Percentiles rank a stretch among this genome's conserved stretches.
These are phyloP conservation scores for Halcyon badia DNA, from an alignment of 2,797 vertebrate genomes.

Conservation along the genomic window DNA sequence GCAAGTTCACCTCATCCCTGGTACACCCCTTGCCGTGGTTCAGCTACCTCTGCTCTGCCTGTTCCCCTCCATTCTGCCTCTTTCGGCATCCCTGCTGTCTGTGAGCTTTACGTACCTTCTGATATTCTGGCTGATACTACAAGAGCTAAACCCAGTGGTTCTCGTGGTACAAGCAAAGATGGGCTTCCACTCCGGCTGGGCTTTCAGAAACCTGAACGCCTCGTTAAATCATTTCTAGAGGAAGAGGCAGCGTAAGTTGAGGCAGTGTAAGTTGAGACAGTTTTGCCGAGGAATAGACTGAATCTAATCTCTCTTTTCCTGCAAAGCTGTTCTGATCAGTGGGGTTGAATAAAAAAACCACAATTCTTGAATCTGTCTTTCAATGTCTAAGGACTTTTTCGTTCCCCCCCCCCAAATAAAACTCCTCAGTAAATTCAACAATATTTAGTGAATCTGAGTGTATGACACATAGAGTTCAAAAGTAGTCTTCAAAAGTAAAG, in stretches of 20 bases:
- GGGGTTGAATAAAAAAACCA: not conserved
- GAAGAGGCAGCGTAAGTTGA: not conserved
- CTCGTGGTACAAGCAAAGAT: not conserved
- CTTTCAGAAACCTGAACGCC: not conserved
- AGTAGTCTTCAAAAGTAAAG: not conserved
- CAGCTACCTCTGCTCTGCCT: not conserved
- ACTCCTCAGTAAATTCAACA: not conserved
- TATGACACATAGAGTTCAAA: not conserved
- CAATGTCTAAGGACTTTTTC: not conserved
- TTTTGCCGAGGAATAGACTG: not conserved
- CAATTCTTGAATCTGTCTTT: not conserved
- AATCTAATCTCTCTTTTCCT: not conserved
- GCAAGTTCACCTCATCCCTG: not conserved
- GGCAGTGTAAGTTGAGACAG: not conserved
- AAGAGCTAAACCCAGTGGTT: not conserved
- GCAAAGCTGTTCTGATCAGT: rapidly evolving
- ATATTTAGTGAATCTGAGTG: not conserved
- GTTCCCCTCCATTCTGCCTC: not conserved
- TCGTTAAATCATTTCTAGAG: rapidly evolving
- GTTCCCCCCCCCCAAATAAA: not conserved
- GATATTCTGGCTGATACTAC: not conserved
- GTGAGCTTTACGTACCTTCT: not conserved
- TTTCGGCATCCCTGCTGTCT: rapidly evolving
- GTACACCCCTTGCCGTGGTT: not conserved
- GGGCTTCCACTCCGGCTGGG: not conserved